These are phyloP conservation scores for Gavialis gangeticus DNA, from an alignment of 2,113 vertebrate genomes.

Conservation along the genomic window DNA sequence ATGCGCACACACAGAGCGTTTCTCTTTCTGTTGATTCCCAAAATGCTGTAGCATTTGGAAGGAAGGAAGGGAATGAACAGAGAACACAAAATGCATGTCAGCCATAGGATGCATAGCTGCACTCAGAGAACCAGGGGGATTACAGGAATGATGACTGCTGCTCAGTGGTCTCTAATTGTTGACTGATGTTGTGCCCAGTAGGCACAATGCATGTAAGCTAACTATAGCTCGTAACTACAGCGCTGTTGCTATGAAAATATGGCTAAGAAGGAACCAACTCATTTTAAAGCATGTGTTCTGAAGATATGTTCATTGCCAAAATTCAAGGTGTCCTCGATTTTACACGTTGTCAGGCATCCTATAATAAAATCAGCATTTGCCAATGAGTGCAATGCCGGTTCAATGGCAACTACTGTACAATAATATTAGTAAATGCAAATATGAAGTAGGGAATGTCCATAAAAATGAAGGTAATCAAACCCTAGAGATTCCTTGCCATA, in stretches of 20 bases:
- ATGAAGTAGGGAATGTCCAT: accelerated
- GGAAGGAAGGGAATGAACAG: not conserved
- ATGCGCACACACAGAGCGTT: not conserved
- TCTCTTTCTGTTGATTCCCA: not conserved
- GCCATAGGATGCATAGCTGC: not conserved
- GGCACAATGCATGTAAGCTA: not conserved
- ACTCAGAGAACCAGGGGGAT: not conserved
- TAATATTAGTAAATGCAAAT: not conserved
- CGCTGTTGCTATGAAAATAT: not conserved
- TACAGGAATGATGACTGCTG: not conserved
- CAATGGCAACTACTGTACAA: not conserved
- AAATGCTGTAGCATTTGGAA: not conserved
- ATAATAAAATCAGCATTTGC: not conserved
- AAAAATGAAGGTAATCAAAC: not conserved
- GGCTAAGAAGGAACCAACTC: not conserved
- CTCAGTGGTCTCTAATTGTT: not conserved
- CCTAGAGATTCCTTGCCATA: not conserved
- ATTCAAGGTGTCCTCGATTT: not conserved
- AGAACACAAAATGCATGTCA: not conserved
- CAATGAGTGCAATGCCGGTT: not conserved
- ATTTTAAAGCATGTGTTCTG: not conserved
- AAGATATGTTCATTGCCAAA: not conserved
- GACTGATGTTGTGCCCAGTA: not conserved
- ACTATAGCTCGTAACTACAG: not conserved
- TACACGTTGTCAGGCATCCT: not conserved